phyloP scores from a whole-genome alignment of 2,888 invertebrate genomes.

The Ditula angustiorana region DNA sequence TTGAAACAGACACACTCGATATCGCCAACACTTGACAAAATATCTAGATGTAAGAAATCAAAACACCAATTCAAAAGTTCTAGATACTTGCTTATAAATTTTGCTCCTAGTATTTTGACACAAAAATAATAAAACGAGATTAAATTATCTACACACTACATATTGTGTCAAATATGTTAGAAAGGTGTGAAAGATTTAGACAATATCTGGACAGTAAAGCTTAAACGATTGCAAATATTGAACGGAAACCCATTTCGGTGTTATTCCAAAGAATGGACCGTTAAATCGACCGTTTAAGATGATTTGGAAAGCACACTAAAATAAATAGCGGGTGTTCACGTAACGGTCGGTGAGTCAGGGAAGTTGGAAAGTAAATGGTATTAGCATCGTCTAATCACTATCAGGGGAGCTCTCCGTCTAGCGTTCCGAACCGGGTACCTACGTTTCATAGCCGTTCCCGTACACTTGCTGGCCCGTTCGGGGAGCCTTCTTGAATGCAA shows the following conservation, averaged over 20 bases:
- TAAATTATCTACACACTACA: too few relatives aligned
- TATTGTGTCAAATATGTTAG: too few relatives aligned
- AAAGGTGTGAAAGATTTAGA: too few relatives aligned
- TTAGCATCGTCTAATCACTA: slow-evolving; percentile 84
- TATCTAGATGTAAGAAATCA: not conserved
- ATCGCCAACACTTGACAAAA: too few relatives aligned
- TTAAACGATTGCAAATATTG: not conserved
- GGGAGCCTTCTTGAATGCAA: slow-evolving; percentile 82
- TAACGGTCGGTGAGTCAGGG: slow-evolving; percentile 79
- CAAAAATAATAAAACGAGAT: too few relatives aligned
- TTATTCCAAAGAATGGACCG: slow-evolving; percentile 45
- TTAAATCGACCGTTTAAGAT: slow-evolving; percentile 65
- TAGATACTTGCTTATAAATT: not conserved
- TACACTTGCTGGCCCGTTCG: slow-evolving; percentile 76
- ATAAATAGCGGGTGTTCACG: slow-evolving; percentile 76
- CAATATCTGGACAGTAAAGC: not conserved
- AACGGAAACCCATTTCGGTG: slow-evolving; percentile 1
- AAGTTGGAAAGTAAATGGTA: slow-evolving; percentile 84
- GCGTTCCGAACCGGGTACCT: slow-evolving; percentile 63
- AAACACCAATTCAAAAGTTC: not conserved
- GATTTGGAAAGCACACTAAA: slow-evolving; percentile 74
- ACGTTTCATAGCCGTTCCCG: slow-evolving; percentile 67
- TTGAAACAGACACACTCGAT: slow-evolving; percentile 17
- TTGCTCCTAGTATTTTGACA: too few relatives aligned
- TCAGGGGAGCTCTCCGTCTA: slow-evolving; percentile 78